Evolutionary conservation across 2,888 invertebrate species (phyloP).

Genomic region (Thereva unica): DNA sequence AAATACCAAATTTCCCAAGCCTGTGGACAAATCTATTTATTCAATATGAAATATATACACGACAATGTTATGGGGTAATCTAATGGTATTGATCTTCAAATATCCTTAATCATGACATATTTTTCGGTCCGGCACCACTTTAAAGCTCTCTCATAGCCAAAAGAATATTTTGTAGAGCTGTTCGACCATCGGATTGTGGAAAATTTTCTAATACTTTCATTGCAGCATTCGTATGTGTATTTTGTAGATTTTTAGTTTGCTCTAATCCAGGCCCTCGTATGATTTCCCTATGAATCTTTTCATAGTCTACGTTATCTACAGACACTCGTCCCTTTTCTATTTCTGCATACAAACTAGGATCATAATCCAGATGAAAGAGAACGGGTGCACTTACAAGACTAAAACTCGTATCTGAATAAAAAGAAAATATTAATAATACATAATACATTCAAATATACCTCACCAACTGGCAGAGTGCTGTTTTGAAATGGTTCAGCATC

Average conservation of each 20-base stretch:
- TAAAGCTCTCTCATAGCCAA: slow-evolving; percentile 75
- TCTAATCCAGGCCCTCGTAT: slow-evolving; percentile 72
- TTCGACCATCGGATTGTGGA: slow-evolving; percentile 79
- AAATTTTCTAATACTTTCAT: slow-evolving; percentile 75
- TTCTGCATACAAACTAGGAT: slow-evolving; percentile 67
- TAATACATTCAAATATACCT: slow-evolving; percentile 4
- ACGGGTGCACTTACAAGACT: slow-evolving; percentile 79
- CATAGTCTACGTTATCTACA: slow-evolving; percentile 56
- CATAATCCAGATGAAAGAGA: slow-evolving; percentile 76
- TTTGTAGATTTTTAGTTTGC: slow-evolving; percentile 73
- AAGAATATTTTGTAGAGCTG: slow-evolving; percentile 83
- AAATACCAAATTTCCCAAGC: no score
- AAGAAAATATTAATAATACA: not conserved
- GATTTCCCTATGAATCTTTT: slow-evolving; percentile 64
- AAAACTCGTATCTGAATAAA: slow-evolving; percentile 49
- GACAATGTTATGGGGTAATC: no score
- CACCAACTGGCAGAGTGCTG: slow-evolving; percentile 49
- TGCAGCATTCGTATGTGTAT: slow-evolving; percentile 75
- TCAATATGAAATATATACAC: no score
- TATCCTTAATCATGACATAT: no score
- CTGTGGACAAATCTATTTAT: no score
- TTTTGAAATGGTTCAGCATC: slow-evolving; percentile 74
- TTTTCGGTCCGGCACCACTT: not conserved
- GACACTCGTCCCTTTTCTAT: slow-evolving; percentile 56
- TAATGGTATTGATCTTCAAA: no score